phyloP scores from a whole-genome alignment of 2,113 vertebrate species.

The Rynchops niger region DNA sequence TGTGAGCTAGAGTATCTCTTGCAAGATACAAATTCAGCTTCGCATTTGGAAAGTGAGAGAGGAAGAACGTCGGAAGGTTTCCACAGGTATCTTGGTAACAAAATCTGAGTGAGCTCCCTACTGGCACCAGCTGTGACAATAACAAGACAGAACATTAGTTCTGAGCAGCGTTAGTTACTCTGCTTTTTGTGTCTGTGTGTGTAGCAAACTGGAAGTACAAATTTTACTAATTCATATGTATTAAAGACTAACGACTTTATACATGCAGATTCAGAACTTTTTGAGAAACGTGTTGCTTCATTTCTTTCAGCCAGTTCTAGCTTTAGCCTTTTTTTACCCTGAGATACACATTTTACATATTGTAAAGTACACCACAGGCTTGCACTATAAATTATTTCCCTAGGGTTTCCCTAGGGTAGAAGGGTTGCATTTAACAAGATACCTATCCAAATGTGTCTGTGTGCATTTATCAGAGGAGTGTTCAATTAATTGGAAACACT shows the following conservation, averaged over 20 bases:
- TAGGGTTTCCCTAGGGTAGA: not conserved
- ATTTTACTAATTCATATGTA: not conserved
- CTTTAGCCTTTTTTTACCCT: not conserved
- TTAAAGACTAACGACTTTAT: not conserved
- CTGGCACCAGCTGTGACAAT: not conserved
- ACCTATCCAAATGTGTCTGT: not conserved
- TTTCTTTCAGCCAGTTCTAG: not conserved
- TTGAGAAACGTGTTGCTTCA: not conserved
- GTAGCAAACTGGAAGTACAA: not conserved
- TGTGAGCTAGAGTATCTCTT: not conserved
- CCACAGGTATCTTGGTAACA: not conserved
- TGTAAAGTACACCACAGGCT: not conserved
- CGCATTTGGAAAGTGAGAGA: not conserved
- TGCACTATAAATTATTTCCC: not conserved
- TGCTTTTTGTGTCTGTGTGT: not conserved
- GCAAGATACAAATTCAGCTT: not conserved
- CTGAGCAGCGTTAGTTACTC: not conserved
- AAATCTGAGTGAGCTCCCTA: not conserved
- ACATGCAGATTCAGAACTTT: not conserved
- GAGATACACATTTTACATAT: not conserved
- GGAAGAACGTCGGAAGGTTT: not conserved
- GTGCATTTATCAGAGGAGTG: not conserved
- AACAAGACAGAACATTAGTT: not conserved
- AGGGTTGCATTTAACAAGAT: not conserved
- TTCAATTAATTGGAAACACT: slow-evolving; percentile 28